phyloP scores from a whole-genome alignment of 1,140 invertebrate genomes.

The Atta cephalotes region DNA sequence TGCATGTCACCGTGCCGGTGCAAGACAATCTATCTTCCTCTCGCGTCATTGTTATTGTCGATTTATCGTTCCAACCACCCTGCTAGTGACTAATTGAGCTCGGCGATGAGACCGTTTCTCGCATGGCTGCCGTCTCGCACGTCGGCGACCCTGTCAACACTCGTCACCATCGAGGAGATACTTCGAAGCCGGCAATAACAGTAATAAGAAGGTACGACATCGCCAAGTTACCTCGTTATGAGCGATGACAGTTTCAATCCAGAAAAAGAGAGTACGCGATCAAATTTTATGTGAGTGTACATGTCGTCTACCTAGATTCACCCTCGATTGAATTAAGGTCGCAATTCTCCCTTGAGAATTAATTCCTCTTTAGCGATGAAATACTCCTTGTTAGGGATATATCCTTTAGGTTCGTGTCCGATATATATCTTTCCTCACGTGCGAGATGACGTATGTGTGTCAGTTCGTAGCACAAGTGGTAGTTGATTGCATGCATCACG shows the following conservation, averaged over 20 bases:
- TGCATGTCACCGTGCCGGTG: conserved; percentile 12
- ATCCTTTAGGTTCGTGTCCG: neutral
- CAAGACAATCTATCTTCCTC: neutral
- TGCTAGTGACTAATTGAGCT: conserved; percentile 6
- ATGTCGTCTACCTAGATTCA: conserved; percentile 1
- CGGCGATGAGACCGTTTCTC: neutral
- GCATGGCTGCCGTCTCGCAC: conserved; percentile 37
- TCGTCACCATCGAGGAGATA: neutral
- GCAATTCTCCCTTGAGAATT: neutral
- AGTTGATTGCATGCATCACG: neutral
- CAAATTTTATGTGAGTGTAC: conserved; percentile 6
- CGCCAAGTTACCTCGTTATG: neutral
- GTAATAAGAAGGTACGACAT: conserved; percentile 2
- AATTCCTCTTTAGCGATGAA: neutral
- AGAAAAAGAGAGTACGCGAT: neutral
- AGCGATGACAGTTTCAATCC: neutral
- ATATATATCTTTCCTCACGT: neutral
- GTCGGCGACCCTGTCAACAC: neutral
- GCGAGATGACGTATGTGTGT: neutral
- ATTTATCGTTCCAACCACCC: neutral
- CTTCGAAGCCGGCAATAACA: neutral
- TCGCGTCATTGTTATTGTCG: neutral
- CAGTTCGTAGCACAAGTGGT: neutral
- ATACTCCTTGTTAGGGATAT: neutral
- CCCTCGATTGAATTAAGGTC: neutral